These are phyloP conservation scores for Nephrocerus scutellatus DNA, from an alignment of 2,888 invertebrate species.

Conservation along the genomic window DNA sequence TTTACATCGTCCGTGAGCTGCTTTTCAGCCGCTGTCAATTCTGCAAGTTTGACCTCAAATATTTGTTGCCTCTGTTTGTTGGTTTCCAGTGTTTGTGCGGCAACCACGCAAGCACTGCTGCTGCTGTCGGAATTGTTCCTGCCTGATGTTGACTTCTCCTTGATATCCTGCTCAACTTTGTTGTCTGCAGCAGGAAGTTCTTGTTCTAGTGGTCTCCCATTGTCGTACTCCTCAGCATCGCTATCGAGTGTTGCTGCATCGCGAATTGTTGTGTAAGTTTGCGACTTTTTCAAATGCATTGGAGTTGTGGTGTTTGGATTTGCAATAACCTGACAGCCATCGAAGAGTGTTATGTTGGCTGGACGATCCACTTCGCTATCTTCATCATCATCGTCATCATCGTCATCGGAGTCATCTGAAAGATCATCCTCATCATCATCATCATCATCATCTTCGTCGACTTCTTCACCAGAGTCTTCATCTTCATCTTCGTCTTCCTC, in stretches of 20 bases:
- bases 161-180: constrained; percentile 4
- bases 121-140: background rate
- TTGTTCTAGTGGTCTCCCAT: background rate
- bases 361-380: constrained; percentile 20
- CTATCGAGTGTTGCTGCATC: constrained; percentile 29
- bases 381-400: constrained; percentile 30
- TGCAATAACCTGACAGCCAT: constrained; percentile 44
- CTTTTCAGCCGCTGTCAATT: too few species aligned
- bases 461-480: constrained; percentile 19
- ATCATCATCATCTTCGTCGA: constrained; percentile 25
- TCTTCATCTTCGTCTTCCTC: constrained; percentile 36
- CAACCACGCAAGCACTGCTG: background rate
- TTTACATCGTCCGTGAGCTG: constrained; percentile 31
- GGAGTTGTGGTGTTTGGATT: constrained; percentile 41
- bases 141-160: background rate
- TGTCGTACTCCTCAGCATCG: constrained; percentile 2
- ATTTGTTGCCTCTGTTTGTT: background rate
- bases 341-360: constrained; percentile 35
- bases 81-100: too few species aligned
- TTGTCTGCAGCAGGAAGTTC: too few species aligned
- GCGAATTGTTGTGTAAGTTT: constrained; percentile 37
- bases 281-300: constrained; percentile 36
- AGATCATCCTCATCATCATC: constrained; percentile 23
- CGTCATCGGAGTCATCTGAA: constrained; percentile 33
- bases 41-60: too few species aligned